Evolutionary conservation across 2,113 vertebrate species (phyloP).

Genomic region (Microcebus jonahi): DNA sequence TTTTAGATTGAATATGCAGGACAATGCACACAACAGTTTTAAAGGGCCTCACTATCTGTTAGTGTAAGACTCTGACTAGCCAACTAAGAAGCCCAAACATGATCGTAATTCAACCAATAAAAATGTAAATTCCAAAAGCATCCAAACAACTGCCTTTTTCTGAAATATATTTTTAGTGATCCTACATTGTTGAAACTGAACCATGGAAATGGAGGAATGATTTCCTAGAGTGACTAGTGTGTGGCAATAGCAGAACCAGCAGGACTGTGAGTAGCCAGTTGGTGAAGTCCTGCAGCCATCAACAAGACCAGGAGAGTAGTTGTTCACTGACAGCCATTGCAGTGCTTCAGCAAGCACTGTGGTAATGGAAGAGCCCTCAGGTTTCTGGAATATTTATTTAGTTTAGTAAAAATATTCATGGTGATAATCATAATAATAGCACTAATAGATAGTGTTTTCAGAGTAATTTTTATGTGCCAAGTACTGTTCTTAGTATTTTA

Average conservation of each 20-base stretch:
- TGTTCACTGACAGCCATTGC: fast-evolving
- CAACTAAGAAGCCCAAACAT: background rate
- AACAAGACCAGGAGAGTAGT: fast-evolving
- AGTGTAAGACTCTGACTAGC: background rate
- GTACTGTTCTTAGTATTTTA: background rate
- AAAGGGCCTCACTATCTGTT: background rate
- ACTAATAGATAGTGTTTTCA: background rate
- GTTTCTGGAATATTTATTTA: background rate
- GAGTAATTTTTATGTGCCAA: background rate
- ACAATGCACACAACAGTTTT: background rate
- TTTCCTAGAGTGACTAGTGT: fast-evolving
- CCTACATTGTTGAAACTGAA: background rate
- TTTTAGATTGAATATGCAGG: background rate
- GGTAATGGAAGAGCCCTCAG: background rate
- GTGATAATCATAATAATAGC: background rate
- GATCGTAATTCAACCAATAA: background rate
- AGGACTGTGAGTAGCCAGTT: background rate
- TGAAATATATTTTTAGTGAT: background rate
- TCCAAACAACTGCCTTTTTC: background rate
- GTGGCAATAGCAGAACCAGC: background rate
- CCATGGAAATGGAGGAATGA: background rate
- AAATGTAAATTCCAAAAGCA: background rate
- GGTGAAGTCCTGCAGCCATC: background rate
- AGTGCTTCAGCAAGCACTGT: background rate
- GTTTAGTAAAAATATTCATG: background rate